Conservation (phyloP, 2,888 invertebrate species). For the Lypha dubia region DNA sequence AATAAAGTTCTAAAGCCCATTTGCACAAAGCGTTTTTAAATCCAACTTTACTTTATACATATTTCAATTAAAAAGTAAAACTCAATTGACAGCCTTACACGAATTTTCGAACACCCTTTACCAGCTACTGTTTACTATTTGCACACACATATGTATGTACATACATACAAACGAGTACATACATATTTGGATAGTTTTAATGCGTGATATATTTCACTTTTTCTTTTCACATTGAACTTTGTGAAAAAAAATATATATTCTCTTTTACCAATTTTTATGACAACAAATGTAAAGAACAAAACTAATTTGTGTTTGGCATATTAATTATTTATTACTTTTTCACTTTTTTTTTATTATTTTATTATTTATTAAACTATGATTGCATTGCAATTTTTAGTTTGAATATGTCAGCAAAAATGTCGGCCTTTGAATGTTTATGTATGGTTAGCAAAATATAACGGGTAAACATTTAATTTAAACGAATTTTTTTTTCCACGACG, state of each 20-base stretch:
- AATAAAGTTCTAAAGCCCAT: no score
- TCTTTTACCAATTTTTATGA: constrained; percentile 35
- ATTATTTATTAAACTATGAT: constrained; percentile 32
- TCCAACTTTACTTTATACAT: no score
- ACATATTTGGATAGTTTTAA: background rate
- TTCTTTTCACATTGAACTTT: constrained; percentile 30
- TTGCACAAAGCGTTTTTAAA: no score
- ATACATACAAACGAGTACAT: no score
- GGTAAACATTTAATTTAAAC: background rate
- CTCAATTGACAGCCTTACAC: background rate
- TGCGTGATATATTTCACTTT: constrained; percentile 42
- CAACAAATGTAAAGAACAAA: constrained; percentile 40
- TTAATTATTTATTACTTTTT: constrained; percentile 46
- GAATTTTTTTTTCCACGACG: background rate
- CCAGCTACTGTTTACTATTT: background rate
- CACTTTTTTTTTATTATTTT: constrained; percentile 24
- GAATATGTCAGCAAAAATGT: constrained; percentile 17
- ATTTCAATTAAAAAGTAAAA: no score
- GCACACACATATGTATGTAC: no score
- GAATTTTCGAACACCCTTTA: background rate
- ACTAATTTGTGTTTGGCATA: constrained; percentile 49
- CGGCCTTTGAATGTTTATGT: constrained; percentile 17
- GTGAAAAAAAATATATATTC: constrained; percentile 9
- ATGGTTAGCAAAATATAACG: background rate
- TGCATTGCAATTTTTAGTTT: constrained; percentile 36